A percentile compares a stretch with the other conserved stretches of the same genome.
Evolutionary conservation across 2,797 vertebrate genomes (phyloP).

Genomic region (Chaenodraco wilsoni): DNA sequence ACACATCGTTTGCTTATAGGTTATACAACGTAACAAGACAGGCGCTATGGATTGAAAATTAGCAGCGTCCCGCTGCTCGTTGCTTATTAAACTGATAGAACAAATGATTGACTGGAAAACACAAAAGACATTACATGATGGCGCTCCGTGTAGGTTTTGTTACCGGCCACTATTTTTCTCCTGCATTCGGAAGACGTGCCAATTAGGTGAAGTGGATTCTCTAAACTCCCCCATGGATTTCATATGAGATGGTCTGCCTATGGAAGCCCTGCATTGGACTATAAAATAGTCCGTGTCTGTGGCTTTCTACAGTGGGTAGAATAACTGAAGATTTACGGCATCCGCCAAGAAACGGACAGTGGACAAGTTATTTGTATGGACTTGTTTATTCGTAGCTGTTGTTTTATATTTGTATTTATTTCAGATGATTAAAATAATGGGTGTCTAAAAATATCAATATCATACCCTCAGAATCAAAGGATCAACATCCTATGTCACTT

Average conservation of each 20-base stretch:
- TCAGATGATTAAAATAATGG: neutral
- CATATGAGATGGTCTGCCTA: neutral
- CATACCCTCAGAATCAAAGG: conserved; percentile 4
- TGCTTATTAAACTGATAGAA: conserved; percentile 53
- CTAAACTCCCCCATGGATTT: conserved; percentile 5
- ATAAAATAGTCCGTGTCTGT: neutral
- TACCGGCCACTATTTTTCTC: conserved; percentile 4
- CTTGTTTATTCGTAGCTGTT: neutral
- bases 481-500: neutral
- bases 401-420: neutral
- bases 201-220: conserved; percentile 16
- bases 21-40: conserved; percentile 43
- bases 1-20: conserved; percentile 52
- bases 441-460: conserved; percentile 19
- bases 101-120: conserved; percentile 35
- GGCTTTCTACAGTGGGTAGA: conserved; percentile 2
- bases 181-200: conserved; percentile 17
- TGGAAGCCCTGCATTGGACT: neutral
- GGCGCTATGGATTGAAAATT: conserved; percentile 70
- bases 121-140: conserved; percentile 19
- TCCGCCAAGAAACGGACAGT: neutral
- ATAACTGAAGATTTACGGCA: conserved; percentile 1
- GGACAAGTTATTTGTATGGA: neutral
- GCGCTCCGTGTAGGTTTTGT: conserved; percentile 6
- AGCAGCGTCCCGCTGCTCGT: conserved; percentile 48